These are phyloP conservation scores for Hoplodrina blanda DNA, from an alignment of 2,888 invertebrate genomes.

Conservation along the genomic window DNA sequence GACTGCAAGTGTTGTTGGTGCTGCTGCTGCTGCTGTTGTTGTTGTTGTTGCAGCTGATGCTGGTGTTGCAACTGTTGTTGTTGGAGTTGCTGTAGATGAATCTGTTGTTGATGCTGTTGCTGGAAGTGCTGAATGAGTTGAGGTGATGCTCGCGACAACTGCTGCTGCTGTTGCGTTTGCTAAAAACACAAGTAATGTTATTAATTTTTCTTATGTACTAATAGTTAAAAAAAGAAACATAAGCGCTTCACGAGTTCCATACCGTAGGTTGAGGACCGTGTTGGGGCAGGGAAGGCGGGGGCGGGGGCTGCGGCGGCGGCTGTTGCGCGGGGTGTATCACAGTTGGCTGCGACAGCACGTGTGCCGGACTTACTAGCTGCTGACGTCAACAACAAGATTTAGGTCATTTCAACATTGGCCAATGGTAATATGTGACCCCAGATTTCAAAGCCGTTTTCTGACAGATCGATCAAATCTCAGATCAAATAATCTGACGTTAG, in stretches of 20 bases:
- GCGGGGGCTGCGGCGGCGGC: constrained; percentile 88
- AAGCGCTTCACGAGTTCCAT: constrained; percentile 37
- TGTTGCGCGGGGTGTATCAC: constrained; percentile 88
- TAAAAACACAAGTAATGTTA: constrained; percentile 46
- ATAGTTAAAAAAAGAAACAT: background rate
- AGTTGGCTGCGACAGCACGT: constrained; percentile 86
- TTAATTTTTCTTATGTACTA: background rate
- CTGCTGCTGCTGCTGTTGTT: constrained; percentile 74
- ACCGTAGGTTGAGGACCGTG: constrained; percentile 78
- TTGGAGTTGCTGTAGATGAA: constrained; percentile 72
- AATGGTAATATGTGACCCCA: background rate
- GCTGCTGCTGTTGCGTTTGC: constrained; percentile 70
- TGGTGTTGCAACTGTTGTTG: constrained; percentile 77
- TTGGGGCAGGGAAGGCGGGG: constrained; percentile 75
- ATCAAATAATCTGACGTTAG: constrained; percentile 9
- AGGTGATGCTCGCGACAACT: constrained; percentile 64
- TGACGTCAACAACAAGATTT: constrained; percentile 45
- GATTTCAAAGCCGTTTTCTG: background rate
- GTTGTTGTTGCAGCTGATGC: constrained; percentile 79
- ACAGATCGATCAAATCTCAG: background rate
- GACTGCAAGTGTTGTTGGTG: constrained; percentile 73
- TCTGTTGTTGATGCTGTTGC: constrained; percentile 76
- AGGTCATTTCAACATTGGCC: constrained; percentile 8
- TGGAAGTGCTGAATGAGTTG: constrained; percentile 79
- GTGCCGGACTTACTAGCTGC: constrained; percentile 86